A percentile compares a stretch with the other conserved stretches of the same genome.
Conservation (phyloP, 2,888 invertebrate species). For the Eilema caniola region DNA sequence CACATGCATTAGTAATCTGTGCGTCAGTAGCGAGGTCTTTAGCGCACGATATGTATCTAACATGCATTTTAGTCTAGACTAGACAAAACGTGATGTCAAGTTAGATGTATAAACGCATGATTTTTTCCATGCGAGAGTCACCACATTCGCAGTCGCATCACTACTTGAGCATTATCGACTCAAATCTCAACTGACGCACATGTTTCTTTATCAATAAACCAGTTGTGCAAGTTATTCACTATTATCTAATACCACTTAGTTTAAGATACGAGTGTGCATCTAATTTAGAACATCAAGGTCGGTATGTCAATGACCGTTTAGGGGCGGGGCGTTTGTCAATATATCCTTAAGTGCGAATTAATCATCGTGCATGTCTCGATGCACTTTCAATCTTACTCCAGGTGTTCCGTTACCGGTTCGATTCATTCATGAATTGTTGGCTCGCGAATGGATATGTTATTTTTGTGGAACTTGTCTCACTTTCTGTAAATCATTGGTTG, state of each 20-base stretch:
- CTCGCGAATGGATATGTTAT: slow-evolving; percentile 47
- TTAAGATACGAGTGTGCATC: slow-evolving; percentile 62
- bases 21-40: slow-evolving; percentile 58
- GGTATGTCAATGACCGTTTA: slow-evolving; percentile 66
- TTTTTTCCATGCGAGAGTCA: slow-evolving; percentile 56
- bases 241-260: slow-evolving; percentile 65
- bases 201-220: slow-evolving; percentile 67
- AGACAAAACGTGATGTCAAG: slow-evolving; percentile 58
- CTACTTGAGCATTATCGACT: slow-evolving; percentile 52
- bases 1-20: slow-evolving; percentile 52
- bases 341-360: slow-evolving; percentile 77
- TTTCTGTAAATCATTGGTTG: slow-evolving; percentile 58
- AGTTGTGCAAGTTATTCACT: slow-evolving; percentile 75
- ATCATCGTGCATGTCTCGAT: slow-evolving; percentile 74
- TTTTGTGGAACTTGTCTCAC: slow-evolving; percentile 42
- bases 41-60: slow-evolving; percentile 57
- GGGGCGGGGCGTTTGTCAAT: slow-evolving; percentile 73
- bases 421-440: slow-evolving; percentile 65
- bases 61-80: slow-evolving; percentile 54
- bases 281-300: slow-evolving; percentile 72
- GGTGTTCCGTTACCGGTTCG: slow-evolving; percentile 61
- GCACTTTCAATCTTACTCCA: slow-evolving; percentile 81
- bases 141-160: slow-evolving; percentile 45
- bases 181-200: slow-evolving; percentile 68
- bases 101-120: slow-evolving; percentile 49